Base-by-base conservation (phyloP, 1,140 invertebrate genomes). In the Pogonognathellus flavescens region DNA sequence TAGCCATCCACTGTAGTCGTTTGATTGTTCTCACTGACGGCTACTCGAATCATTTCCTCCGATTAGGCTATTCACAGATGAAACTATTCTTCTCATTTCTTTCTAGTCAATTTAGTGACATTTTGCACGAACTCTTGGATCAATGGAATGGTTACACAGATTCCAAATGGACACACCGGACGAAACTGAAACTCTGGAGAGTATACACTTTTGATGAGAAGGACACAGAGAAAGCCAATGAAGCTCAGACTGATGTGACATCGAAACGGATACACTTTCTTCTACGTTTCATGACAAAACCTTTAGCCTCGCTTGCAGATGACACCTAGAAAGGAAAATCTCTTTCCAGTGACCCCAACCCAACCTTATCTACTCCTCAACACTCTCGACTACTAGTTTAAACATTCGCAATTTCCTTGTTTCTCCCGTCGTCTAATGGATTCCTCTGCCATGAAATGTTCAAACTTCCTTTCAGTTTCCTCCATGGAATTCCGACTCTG, bases 101-200 rank as follows among this genome's bases (percentile, higher is more conserved):
- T 60, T 60, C 59, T 60, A n/a, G n/a, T 5, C 62, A 66, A 25
- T 66, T 66, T 66, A 66, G 62, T 25, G 62, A 66, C 62, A 66
- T 25, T 66, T 66, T 66, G 62, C 62, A 66, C 62, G 62, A 66
- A 14, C 22, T 25, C 20, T 25, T 25, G 5, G 13, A 60, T 60
- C 59, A 60, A 60, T 60, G 6, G n/a, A 60, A 60, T 11, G 13
- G 60, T 66, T 13, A 66, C 62, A 20, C 18, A 20, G 59, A 60
- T 60, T 22, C 59, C 18, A 60, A 41, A 41, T 41, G 31, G 31
- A 41, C 31, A 41, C 31, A 41, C 31, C 31, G 31, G 31, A 41
- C 31, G 2, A 41, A 41, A 41, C 31, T 41, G 31, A n/a, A n/a
- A n/a, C 31, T 41, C 2, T 41, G 31, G 31, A 41, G 31, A 41